Base-by-base conservation (phyloP, 2,797 vertebrate species). In the Euthynnus affinis region DNA sequence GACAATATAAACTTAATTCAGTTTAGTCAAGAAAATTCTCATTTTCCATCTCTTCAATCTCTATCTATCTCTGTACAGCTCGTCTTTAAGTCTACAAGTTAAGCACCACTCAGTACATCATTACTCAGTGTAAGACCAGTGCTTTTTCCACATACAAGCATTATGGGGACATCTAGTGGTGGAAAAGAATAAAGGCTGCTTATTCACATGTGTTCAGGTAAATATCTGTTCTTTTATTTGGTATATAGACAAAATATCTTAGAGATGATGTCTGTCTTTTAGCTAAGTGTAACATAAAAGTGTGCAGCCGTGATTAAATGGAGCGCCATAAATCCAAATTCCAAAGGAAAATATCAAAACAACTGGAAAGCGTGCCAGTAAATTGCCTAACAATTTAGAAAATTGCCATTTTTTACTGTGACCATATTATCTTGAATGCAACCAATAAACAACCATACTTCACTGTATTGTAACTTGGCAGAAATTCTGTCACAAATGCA, bases 121-220 rank as follows among this genome's bases (percentile, higher is more conserved):
- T 59, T 8, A 58, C 20, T 67, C 65, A 22, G 42, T 5, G 17
- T 0, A 0, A 14, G 20, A 5, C 22, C 14, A 6, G 22, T 23
- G 27, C 13, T 14, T 34, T 32, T 53, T 17, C 73, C 73, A 46
- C 63, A 66, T 27, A 56, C 58, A 73, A 88, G 88, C 70, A 53
- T 73, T 62, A 52, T 71, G 79, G 58, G 77, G 90, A 87, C 93
- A 91, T 89, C 92, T 93, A 85, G 92, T 91, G 93, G 90, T 4
- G 14, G 2, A 29, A 82, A 23, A 6, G 15, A 0, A 40, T 29
- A 61, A 23, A 3, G 17, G 10, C 6, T 8, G 14, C 42, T 9
- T 44, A 44, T 44, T 15, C 17, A 46, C 44, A 42, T 2, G 53
- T 56, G 42, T 7, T n/a, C 6, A 5, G 22, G 23, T 9, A 22